A percentile compares a stretch with the other conserved stretches of the same genome.
phyloP scores from a whole-genome alignment of 2,797 vertebrate species.

The Neosilurus hyrtlii region DNA sequence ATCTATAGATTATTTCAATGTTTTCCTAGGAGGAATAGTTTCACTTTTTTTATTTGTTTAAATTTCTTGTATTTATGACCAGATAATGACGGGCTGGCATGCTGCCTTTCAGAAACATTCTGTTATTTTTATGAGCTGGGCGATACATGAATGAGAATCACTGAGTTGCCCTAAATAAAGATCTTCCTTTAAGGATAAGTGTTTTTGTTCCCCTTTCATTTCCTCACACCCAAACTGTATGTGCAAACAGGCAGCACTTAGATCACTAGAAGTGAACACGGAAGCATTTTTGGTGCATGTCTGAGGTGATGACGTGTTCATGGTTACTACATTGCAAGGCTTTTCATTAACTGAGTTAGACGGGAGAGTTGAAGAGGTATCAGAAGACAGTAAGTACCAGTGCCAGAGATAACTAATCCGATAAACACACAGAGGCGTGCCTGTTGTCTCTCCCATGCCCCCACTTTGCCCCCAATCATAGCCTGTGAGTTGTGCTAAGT shows the following conservation, averaged over 20 bases:
- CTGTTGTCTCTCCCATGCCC: slow-evolving; percentile 29
- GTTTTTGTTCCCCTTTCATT: neutral
- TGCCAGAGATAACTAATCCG: slow-evolving; percentile 66
- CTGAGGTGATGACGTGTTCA: slow-evolving; percentile 63
- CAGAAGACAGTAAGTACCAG: neutral
- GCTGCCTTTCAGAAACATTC: neutral
- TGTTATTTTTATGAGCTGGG: neutral
- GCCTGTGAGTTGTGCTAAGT: slow-evolving; percentile 71
- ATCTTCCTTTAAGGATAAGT: neutral
- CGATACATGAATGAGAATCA: neutral
- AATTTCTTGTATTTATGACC: slow-evolving; percentile 8
- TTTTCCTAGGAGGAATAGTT: neutral
- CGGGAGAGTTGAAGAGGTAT: neutral
- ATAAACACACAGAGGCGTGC: slow-evolving; percentile 61
- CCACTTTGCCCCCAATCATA: slow-evolving; percentile 57
- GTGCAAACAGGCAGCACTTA: neutral
- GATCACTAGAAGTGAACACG: slow-evolving; percentile 39
- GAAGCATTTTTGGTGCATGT: slow-evolving; percentile 50
- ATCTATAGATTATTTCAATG: neutral
- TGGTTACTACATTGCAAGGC: slow-evolving; percentile 7
- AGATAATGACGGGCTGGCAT: slow-evolving; percentile 1
- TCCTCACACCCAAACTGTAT: neutral
- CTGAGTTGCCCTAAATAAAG: neutral
- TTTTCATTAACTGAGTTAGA: neutral
- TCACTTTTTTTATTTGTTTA: neutral